Evolutionary conservation across 2,888 invertebrate species (phyloP), one percentile per base, ranked within the genome.

Genomic region (Eupithecia centaureata): DNA sequence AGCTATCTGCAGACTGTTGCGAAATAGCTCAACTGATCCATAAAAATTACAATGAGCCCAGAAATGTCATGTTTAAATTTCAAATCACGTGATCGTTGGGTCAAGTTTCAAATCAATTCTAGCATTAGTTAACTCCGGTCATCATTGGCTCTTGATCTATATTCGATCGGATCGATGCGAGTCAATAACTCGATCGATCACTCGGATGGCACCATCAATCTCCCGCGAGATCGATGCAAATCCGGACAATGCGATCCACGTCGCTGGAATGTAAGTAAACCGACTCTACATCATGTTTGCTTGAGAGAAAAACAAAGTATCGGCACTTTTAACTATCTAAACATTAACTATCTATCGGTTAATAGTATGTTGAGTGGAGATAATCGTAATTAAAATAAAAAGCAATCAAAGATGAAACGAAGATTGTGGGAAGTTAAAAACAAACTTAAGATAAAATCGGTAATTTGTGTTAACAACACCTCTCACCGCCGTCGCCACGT

Each of bases 131-230:
- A 30, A 30, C 27, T 56, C 2, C 8, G 27, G n/a, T 18, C 1
- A 13, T 30, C 30, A 25, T 47, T 27, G 5, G 54, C 57, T 64
- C 63, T 52, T 47, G 30, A 51, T 56, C 63, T 63, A 58, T 61
- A 66, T 63, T 63, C 70, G 63, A 70, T 70, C 64, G 66, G 67
- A 64, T 69, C 67, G 65, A 68, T 65, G 28, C 66, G 65, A 73
- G 70, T 72, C 73, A 72, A 71, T 73, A 74, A 70, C 70, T 74
- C 75, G 72, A 73, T 76, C 73, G 63, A 76, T 76, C 76, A 75
- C 68, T 69, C 70, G 72, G 72, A 75, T 69, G 68, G 72, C 63
- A 65, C 62, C 70, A 76, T 75, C 73, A 71, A 75, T 76, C 76
- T 74, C 69, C 42, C n/a, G 68, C 68, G 63, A 64, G 73, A 68